Base-by-base conservation (phyloP, 2,113 vertebrate genomes). In the Colaptes auratus region DNA sequence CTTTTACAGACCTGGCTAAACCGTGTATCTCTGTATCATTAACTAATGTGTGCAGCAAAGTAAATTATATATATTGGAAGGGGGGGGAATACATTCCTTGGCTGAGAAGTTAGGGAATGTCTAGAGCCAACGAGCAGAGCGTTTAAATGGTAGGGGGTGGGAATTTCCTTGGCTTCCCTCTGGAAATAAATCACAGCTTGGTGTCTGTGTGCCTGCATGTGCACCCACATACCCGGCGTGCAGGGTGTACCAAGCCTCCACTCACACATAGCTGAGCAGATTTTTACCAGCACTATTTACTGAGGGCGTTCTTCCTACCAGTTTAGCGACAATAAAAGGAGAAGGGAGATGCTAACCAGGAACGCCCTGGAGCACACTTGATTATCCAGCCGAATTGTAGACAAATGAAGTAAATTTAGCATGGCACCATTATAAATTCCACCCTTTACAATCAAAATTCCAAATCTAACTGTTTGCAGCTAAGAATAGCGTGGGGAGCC, bases 401-500 rank as follows among this genome's bases (percentile, higher is more conserved):
- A 96, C 95, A 96, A 93, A 90, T 53, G 86, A 89, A 89, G 86
- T 90, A 93, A 96, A 96, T 96, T 93, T 97, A 97, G 96, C 92
- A 73, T 91, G 92, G 93, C 92, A 96, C 95, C 90, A 85, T 89
- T 88, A 82, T 79, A 91, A 91, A 97, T 91, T 86, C 95, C 86
- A 92, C 39, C 88, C 90, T 96, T 95, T 96, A 88, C 93, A 88
- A 93, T 97, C 97, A 96, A 84, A 88, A 95, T 94, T 96, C 96
- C 97, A 96, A 96, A 95, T 94, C 93, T 83, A 87, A 60, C 94
- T 77, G 52, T 74, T 94, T 75, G 90, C 88, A 42, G 94, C 98
- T 98, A 96, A 97, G 92, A 97, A 96, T 97, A 98, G 98, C 70
- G 0, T 0, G 60, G 96, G 95, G 96, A 98, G 97, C 82, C 94